Evolutionary conservation across 92 coral and sea anemone genomes (phyloP), one percentile per base, ranked within the genome.

Genomic region (Nematostella vectensis): DNA sequence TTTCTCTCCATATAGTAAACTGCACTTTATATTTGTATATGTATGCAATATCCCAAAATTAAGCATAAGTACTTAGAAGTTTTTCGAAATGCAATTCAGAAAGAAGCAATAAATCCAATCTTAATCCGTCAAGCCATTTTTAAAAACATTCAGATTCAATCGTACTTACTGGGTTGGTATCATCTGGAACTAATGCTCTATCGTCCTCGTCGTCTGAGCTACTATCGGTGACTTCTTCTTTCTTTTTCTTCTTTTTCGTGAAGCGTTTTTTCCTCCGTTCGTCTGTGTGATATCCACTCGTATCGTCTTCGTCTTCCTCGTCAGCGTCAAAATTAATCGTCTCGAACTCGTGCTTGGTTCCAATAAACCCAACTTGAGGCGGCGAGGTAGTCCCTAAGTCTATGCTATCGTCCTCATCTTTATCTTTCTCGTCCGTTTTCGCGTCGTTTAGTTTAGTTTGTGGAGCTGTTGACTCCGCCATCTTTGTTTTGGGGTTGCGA

Each of bases 241-340:
- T 93, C 40, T 73, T 79, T 39, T 82, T 86, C 78, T 93, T 93
- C 71, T 83, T 83, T 72, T 76, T 82, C 31, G 78, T 66, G 36
- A 73, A 63, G 50, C 68, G 85, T 56, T 72, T 85, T 31, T 77
- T 71, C 29, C 76, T 70, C 43, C 73, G 65, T 29, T 81, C 95
- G 45, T 74, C 82, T 27, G 80, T 70, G 29, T 62, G 85, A 30
- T 71, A 79, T 54, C 69, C 86, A 19, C 68, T 69, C 28, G 78
- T 88, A 19, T 71, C 87, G 25, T 80, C 95, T 10, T 93, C 98
- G 31, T 79, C 96, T 20, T 91, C 98, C 6, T 75, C 85, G 62
- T 93, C 88, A 26, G 79, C 98, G 36, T 93, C 98, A 33, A 93
- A 70, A 44, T 82, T 75, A 29, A 93, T 88, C 57, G 85, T 81